A percentile compares a stretch with the other conserved stretches of the same genome.
These are phyloP conservation scores for Alca torda DNA, from an alignment of 2,797 vertebrate genomes.

Conservation along the genomic window DNA sequence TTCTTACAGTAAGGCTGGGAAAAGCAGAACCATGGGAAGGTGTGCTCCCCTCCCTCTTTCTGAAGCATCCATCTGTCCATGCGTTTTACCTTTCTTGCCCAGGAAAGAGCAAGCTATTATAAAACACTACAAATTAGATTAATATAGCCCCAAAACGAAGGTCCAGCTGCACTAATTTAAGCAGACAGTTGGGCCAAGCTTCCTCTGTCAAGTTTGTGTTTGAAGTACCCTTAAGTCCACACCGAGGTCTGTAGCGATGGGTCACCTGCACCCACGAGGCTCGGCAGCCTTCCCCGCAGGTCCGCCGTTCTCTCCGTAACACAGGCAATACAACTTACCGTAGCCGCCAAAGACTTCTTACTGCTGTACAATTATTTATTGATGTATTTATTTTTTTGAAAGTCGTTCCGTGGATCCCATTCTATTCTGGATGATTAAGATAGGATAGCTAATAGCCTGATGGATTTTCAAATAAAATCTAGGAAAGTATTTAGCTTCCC, in stretches of 20 bases:
- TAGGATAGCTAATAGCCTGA: background rate
- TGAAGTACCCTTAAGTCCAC: background rate
- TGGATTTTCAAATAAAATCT: background rate
- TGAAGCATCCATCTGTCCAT: background rate
- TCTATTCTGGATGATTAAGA: background rate
- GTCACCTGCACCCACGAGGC: background rate
- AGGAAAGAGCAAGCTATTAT: background rate
- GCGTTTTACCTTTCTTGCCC: background rate
- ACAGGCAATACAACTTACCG: background rate
- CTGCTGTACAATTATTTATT: background rate
- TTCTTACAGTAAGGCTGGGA: background rate
- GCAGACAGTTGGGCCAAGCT: background rate
- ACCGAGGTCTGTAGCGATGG: too few species aligned
- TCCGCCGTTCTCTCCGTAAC: background rate
- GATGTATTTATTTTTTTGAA: background rate
- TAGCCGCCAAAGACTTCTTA: background rate
- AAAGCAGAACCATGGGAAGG: background rate
- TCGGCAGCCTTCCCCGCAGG: background rate
- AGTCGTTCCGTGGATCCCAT: background rate
- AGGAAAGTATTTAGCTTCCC: background rate
- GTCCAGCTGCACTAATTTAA: background rate
- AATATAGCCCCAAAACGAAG: background rate
- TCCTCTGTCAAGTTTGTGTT: background rate
- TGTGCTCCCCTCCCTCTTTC: background rate
- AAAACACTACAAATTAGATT: background rate